Percentiles rank a stretch among this genome's conserved stretches.
Conservation (phyloP, 2,113 vertebrate genomes). For the Lepisosteus oculatus region DNA sequence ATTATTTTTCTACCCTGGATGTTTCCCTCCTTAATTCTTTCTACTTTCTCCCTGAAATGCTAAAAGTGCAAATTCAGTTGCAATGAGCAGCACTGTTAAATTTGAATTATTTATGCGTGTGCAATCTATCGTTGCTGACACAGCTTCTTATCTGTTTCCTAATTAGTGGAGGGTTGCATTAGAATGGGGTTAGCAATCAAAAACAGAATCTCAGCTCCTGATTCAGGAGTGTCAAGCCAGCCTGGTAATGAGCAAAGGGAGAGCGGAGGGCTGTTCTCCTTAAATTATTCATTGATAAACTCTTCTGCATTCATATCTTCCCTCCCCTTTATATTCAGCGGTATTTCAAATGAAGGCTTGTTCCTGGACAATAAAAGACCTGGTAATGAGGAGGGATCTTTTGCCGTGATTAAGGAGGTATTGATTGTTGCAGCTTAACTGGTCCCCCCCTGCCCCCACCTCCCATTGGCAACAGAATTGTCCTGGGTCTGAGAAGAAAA, state of each 20-base stretch:
- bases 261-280: constrained; percentile 25
- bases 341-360: constrained; percentile 1
- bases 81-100: constrained; percentile 4
- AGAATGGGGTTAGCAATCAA: constrained; percentile 29
- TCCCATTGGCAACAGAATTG: neutral
- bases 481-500: neutral
- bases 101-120: constrained; percentile 38
- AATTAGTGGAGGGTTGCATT: constrained; percentile 38
- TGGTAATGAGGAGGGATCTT: constrained; percentile 47
- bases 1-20: too few relatives aligned
- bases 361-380: constrained; percentile 20
- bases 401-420: constrained; percentile 42
- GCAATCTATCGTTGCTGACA: constrained; percentile 42
- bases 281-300: constrained; percentile 45
- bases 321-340: neutral
- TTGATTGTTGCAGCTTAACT: constrained; percentile 44
- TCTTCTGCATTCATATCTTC: constrained; percentile 19
- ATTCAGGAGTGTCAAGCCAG: constrained; percentile 30
- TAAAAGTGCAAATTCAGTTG: constrained; percentile 26
- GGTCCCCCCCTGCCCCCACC: constrained; percentile 10
- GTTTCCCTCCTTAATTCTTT: too few relatives aligned
- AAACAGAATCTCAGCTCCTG: constrained; percentile 25
- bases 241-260: constrained; percentile 34
- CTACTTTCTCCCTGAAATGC: neutral
- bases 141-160: constrained; percentile 32